Evolutionary conservation across 2,797 vertebrate genomes (phyloP), one percentile per base, ranked within the genome.

Genomic region (Cygnus olor): DNA sequence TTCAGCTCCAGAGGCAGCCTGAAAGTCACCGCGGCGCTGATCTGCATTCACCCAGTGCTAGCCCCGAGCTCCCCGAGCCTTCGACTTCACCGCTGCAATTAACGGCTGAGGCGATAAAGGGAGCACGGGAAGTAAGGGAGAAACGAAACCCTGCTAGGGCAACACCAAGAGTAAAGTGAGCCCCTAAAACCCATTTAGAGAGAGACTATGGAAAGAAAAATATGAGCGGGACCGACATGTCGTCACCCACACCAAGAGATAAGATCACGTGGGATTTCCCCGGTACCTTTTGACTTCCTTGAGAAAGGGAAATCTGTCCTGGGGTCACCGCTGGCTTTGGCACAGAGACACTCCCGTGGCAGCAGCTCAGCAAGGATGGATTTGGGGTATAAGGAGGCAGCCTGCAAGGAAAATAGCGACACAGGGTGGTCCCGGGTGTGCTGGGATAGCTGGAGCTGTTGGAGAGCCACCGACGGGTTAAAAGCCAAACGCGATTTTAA

Each of bases 101-200:
- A 73, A 42, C 12, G 24, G 40, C 1, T 0, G 18, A 74, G 77
- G 51, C 64, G 64, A 8, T 49, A 47, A 73, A 73, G 2, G 1
- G 5, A 90, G 83, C 51, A 10, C 1, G 1, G 21, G 44, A 45
- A 45, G 19, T 7, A 45, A 61, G 21, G 47, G 12, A 80, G 69
- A 49, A 63, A 63, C 5, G 5, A 14, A 57, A 80, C 16, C 27
- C 56, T 8, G 1, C 47, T 40, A 14, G 34, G 42, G 15, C 44
- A 71, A 32, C 0, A 0, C 10, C 49, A 49, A 61, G 5, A 36
- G 61, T n/a, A 56, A 65, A 14, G 0, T 25, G 28, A 30, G 38
- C 14, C 25, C 68, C 25, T 56, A 42, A 74, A 63, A 17, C 9
- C 28, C 47, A 11, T 40, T 36, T 53, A 42, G 61, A 68, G 45